Conservation (phyloP, 2,888 invertebrate genomes). For the Didymodactylos carnosus region DNA sequence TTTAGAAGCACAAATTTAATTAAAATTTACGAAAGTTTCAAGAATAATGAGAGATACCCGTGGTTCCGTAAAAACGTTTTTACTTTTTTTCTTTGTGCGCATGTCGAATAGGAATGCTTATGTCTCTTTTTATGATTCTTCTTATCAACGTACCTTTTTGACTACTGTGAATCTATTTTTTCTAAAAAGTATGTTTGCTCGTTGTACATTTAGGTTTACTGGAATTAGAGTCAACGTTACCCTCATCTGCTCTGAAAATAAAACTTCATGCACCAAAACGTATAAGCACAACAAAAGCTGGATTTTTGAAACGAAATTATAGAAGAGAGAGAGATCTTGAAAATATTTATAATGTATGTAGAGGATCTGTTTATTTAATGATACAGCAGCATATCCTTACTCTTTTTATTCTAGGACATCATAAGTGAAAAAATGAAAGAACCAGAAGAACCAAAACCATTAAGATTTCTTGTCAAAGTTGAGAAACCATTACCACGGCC, state of each 20-base stretch:
- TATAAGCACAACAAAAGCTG: constrained; percentile 27
- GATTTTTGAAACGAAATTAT: constrained; percentile 30
- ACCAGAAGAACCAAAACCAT: constrained; percentile 24
- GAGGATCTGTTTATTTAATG: background rate
- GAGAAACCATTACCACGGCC: constrained; percentile 35
- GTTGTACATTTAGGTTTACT: constrained; percentile 28
- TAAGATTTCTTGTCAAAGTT: constrained; percentile 32
- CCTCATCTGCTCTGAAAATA: constrained; percentile 28
- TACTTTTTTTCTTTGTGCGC: too few relatives aligned
- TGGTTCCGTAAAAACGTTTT: too few relatives aligned
- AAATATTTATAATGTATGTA: constrained; percentile 28
- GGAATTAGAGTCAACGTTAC: constrained; percentile 31
- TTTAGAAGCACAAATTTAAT: too few relatives aligned
- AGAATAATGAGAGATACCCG: too few relatives aligned
- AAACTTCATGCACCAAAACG: constrained; percentile 29
- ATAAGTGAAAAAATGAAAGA: constrained; percentile 22
- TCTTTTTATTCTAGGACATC: constrained; percentile 16
- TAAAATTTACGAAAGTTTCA: too few relatives aligned
- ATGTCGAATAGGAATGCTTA: too few relatives aligned
- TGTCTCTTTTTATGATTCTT: too few relatives aligned
- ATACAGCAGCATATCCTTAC: background rate
- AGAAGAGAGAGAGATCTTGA: constrained; percentile 28
- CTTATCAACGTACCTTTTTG: background rate
- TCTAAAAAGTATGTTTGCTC: background rate
- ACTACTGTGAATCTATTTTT: background rate